Evolutionary conservation across 2,888 invertebrate species (phyloP), one percentile per base, ranked within the genome.

Genomic region (Cristatella mucedo): DNA sequence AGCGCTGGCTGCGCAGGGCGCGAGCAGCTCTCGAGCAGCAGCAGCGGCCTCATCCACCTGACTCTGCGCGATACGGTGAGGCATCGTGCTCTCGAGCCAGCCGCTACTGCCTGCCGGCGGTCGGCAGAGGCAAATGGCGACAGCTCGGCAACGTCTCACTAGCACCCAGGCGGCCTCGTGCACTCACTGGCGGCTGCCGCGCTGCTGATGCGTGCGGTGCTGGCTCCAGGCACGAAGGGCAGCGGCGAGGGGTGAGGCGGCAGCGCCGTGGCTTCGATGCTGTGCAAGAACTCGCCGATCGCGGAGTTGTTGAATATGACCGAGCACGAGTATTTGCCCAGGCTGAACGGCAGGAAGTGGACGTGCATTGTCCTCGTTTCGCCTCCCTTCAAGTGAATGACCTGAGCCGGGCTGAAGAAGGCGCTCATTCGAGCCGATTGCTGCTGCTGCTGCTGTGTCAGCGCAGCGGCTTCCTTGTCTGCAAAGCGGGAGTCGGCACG

Each of bases 281-380:
- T 54, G 47, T 63, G 62, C 19, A 64, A 44, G 44, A 66, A 60
- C 50, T 66, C 65, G 33, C 66, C 66, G 15, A 63, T 51, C 4
- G 46, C 42, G 40, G 57, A 58, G 42, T 59, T 61, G 31, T 55
- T 45, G 44, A 66, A 59, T 40, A 64, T 54, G 18, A 65, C 50
- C 1, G 59, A 57, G 41, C 61, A 62, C 47, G 61, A 58, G 33
- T 55, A 52, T 34, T 53, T 53, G 45, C 61, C 63, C 4, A 54
- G 50, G 26, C 50, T 49, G 49, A 63, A 61, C 2, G 64, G 64
- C 31, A 65, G 50, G 49, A 62, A 65, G 45, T 59, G 52, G 7
- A 65, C 47, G 34, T 57, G 54, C 3, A 64, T 46, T 4, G 50
- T 52, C 7, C 49, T 45, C 2, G 51, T 43, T 2, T 45, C 50